These are phyloP conservation scores for Furcula furcula DNA, from an alignment of 2,888 invertebrate genomes.

Conservation along the genomic window DNA sequence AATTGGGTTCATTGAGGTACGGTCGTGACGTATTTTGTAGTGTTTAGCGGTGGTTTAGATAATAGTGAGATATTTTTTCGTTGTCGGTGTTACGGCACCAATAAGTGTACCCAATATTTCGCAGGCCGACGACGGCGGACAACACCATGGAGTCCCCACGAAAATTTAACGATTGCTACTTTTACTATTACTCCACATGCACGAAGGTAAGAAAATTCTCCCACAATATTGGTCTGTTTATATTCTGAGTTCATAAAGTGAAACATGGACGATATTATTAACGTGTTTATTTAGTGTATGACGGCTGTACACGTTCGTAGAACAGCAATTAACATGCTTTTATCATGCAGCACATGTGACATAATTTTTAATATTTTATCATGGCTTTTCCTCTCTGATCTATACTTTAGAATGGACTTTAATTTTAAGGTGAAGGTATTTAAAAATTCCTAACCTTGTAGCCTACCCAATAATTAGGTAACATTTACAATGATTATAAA, in stretches of 20 bases:
- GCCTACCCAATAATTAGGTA: background rate
- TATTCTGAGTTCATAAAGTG: slow-evolving; percentile 18
- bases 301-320: background rate
- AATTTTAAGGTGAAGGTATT: background rate
- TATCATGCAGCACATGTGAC: slow-evolving; percentile 4
- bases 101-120: slow-evolving; percentile 46
- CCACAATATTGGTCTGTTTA: slow-evolving; percentile 8
- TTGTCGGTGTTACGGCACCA: slow-evolving; percentile 40
- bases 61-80: slow-evolving; percentile 30
- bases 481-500: background rate
- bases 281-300: slow-evolving; percentile 17
- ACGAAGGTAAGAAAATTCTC: slow-evolving; percentile 84
- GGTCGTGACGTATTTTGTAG: slow-evolving; percentile 32
- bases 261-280: slow-evolving; percentile 22
- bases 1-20: slow-evolving; percentile 22
- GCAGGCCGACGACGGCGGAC: slow-evolving; percentile 64
- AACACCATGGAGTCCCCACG: slow-evolving; percentile 85
- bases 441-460: background rate
- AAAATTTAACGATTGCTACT: slow-evolving; percentile 93
- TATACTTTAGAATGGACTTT: background rate
- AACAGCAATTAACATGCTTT: background rate
- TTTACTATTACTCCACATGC: slow-evolving; percentile 93
- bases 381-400: background rate
- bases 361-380: background rate
- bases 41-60: slow-evolving; percentile 25